Evolutionary conservation across 2,113 vertebrate genomes (phyloP).

Genomic region (Neolamprologus cancellatus): DNA sequence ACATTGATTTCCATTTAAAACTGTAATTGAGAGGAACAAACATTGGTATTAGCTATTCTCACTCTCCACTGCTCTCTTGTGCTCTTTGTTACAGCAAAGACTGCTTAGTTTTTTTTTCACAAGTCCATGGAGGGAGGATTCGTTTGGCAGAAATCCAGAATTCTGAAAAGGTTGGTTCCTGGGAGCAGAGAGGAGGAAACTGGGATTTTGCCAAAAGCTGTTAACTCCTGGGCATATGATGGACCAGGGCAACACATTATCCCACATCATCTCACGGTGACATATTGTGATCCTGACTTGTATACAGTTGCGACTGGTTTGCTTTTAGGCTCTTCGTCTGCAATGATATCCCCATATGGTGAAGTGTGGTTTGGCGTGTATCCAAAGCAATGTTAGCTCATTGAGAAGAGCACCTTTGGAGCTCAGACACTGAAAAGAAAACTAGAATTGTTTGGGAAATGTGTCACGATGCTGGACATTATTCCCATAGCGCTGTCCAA

Average conservation of each 20-base stretch:
- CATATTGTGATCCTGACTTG: background rate
- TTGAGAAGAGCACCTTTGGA: constrained; percentile 15
- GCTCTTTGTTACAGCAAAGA: constrained; percentile 23
- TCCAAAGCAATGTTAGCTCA: constrained; percentile 43
- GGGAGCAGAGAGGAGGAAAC: constrained; percentile 23
- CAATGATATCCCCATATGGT: constrained; percentile 26
- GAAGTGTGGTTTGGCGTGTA: constrained; percentile 16
- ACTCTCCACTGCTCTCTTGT: constrained; percentile 35
- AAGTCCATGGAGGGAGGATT: constrained; percentile 15
- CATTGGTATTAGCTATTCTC: constrained; percentile 69
- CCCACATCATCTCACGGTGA: background rate
- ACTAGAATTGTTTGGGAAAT: background rate
- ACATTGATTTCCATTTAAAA: constrained; percentile 80
- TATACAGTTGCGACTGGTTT: background rate
- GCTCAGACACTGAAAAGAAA: background rate
- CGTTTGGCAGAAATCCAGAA: constrained; percentile 23
- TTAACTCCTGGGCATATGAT: constrained; percentile 27
- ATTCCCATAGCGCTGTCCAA: background rate
- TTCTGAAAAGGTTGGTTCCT: constrained; percentile 10
- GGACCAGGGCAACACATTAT: constrained; percentile 1
- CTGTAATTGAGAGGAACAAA: constrained; percentile 79
- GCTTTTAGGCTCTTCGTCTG: background rate
- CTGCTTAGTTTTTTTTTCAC: background rate
- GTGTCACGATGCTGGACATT: background rate
- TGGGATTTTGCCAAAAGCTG: constrained; percentile 36